These are phyloP conservation scores for Neodontobutis hainanensis DNA, from an alignment of 2,113 vertebrate species.

Conservation along the genomic window DNA sequence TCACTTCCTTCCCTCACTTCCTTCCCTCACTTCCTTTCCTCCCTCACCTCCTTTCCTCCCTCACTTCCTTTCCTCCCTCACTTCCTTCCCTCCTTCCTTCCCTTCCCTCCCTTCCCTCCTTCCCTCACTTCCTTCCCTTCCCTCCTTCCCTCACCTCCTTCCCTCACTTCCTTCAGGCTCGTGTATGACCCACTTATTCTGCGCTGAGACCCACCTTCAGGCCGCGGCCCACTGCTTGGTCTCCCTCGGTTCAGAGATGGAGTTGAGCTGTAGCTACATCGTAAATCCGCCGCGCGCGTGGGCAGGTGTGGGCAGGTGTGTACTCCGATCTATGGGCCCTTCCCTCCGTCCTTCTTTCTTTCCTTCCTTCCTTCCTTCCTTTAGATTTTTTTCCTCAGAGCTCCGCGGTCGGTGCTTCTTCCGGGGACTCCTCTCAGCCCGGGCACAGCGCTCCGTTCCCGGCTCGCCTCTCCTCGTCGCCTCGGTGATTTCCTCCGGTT, in stretches of 20 bases:
- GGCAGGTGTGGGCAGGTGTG: slow-evolving; percentile 50
- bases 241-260: background rate
- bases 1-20: background rate
- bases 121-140: background rate
- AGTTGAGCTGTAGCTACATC: background rate
- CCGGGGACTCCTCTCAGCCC: background rate
- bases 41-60: too few species aligned
- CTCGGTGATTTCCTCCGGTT: background rate
- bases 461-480: background rate
- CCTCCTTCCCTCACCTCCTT: background rate
- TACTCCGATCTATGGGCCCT: background rate
- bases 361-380: background rate
- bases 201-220: background rate
- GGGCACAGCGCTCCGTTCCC: background rate
- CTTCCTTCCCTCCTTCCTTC: background rate
- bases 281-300: background rate
- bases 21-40: background rate
- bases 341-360: background rate
- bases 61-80: background rate
- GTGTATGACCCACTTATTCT: background rate
- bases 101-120: background rate
- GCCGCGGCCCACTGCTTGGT: background rate
- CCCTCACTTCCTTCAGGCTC: background rate
- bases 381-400: background rate
- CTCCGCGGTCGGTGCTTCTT: background rate